A percentile compares a stretch with the other conserved stretches of the same genome.
Conservation (phyloP, 1,140 invertebrate species). For the silkworm (Bombyx mori) region DNA sequence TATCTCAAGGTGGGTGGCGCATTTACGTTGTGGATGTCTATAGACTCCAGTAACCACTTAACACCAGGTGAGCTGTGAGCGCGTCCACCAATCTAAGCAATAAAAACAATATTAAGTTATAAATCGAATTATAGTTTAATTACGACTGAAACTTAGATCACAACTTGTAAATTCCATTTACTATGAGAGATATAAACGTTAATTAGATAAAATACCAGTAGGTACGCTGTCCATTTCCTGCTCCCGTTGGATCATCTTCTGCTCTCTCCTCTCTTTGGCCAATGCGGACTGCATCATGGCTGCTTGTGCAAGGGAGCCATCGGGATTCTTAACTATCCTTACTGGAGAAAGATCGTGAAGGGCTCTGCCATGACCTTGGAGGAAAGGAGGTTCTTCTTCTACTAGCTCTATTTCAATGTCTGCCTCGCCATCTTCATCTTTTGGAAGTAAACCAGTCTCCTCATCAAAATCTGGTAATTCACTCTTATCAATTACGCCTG, state of each 20-base stretch:
- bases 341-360: slow-evolving; percentile 95
- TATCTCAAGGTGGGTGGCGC: too few relatives aligned
- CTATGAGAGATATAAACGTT: too few relatives aligned
- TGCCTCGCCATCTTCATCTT: slow-evolving; percentile 94
- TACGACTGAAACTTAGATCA: too few relatives aligned
- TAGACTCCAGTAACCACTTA: too few relatives aligned
- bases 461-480: slow-evolving; percentile 94
- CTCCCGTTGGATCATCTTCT: slow-evolving; percentile 92
- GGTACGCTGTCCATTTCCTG: slow-evolving; percentile 91
- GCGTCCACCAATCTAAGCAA: too few relatives aligned
- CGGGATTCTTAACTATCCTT: slow-evolving; percentile 98
- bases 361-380: slow-evolving; percentile 90
- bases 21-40: too few relatives aligned
- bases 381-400: slow-evolving; percentile 97
- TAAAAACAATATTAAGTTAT: too few relatives aligned
- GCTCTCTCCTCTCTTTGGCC: slow-evolving; percentile 95
- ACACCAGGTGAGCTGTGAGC: too few relatives aligned
- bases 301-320: slow-evolving; percentile 94
- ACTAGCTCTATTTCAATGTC: slow-evolving; percentile 99
- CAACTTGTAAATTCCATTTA: too few relatives aligned
- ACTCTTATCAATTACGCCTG: slow-evolving; percentile 86
- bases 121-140: too few relatives aligned
- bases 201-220: slow-evolving; percentile 42
- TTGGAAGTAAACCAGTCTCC: slow-evolving; percentile 88
- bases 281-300: slow-evolving; percentile 99